Base-by-base conservation (phyloP, 2,888 invertebrate genomes). In the Drosophila robusta region DNA sequence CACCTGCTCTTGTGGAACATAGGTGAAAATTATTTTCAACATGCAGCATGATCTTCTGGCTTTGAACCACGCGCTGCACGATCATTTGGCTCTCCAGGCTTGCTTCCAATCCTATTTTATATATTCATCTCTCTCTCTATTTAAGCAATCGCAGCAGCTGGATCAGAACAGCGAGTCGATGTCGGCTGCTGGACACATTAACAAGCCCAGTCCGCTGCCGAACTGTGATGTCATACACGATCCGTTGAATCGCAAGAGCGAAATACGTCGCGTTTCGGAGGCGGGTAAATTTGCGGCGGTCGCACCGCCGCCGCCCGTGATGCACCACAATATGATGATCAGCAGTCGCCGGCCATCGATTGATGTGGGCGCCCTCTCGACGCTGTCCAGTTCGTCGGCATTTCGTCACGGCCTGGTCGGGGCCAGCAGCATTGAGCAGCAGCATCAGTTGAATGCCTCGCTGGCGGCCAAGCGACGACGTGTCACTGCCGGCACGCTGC, bases 381-480 rank as follows among this genome's bases (percentile, higher is more conserved):
- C 89, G 22, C 73, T 82, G 34, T 79, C 77, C 39, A 85, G 70
- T 39, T 75, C 78, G 29, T 81, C 79, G 52, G 72, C 82, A 36
- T 75, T 83, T 57, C 89, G 90, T 1, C 90, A 90, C 62, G 89
- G 88, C 6, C 78, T 89, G 18, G 86, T 84, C 45, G 89, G 90
- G 11, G 89, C 86, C 14, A 89, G 90, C 49, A 66, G 83, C 78
- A 71, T 82, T 61, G 79, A 79, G 14, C 85, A 83, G 57, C 88
- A 76, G 74, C 78, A 75, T 62, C 39, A 78, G 58, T 39, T 84
- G 80, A 83, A 87, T 67, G 69, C 89, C 12, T 81, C 91, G 38
- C 55, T 90, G 70, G 93, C 94, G 16, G 94, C 94, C 70, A 94
- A 94, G 78, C 90, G 94, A 55, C 91, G 94, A 41, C 93, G 94